Evolutionary conservation across 2,888 invertebrate species (phyloP).

Genomic region (Dicranocentrus wangi): DNA sequence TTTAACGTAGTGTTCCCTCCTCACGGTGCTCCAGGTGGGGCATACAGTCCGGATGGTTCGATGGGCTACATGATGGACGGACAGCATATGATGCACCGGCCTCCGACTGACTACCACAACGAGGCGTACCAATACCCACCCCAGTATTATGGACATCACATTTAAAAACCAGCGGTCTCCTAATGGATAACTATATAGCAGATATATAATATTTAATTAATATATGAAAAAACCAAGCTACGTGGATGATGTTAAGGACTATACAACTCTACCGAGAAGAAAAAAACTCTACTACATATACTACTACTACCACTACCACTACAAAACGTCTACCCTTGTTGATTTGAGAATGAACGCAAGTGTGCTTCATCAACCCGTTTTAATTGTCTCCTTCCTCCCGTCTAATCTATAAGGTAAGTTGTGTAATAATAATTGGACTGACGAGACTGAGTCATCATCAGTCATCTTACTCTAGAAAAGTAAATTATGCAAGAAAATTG

Average conservation of each 20-base stretch:
- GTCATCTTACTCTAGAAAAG: slow-evolving; percentile 2
- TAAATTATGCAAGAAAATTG: slow-evolving; percentile 7
- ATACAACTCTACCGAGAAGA: too few relatives aligned
- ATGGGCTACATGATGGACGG: slow-evolving; percentile 97
- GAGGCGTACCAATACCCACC: slow-evolving; percentile 91
- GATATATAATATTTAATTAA: slow-evolving; percentile 10
- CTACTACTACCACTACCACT: not conserved
- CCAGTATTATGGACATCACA: slow-evolving; percentile 95
- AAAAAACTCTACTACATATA: too few relatives aligned
- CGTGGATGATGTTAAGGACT: slow-evolving; percentile 14
- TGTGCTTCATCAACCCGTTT: not conserved
- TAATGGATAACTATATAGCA: slow-evolving; percentile 11
- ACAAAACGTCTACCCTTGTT: not conserved
- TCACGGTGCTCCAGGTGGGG: slow-evolving; percentile 91
- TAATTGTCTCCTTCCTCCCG: not conserved
- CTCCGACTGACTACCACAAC: slow-evolving; percentile 94
- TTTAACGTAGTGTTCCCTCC: slow-evolving; percentile 86
- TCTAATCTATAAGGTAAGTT: slow-evolving; percentile 3
- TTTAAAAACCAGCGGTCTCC: slow-evolving; percentile 76
- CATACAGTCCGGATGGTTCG: slow-evolving; percentile 95
- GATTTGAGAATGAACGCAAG: too few relatives aligned
- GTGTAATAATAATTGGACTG: not conserved
- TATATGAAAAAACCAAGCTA: slow-evolving; percentile 1
- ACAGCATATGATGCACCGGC: slow-evolving; percentile 97
- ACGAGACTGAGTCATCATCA: slow-evolving; percentile 8